Conservation (phyloP, 2,888 invertebrate species). For the Ganaspis brasiliensis region DNA sequence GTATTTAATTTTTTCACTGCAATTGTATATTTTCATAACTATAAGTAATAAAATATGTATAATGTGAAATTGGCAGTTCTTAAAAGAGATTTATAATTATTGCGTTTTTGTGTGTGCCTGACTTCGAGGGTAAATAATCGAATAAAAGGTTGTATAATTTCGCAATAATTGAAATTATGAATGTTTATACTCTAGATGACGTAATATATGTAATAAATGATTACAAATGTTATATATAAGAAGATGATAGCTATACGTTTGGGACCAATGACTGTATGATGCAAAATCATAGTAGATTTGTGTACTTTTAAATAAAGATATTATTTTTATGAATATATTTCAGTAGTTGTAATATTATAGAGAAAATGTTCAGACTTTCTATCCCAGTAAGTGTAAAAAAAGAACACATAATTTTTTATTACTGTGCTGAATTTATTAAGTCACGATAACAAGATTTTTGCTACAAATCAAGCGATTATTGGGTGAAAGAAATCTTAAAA, state of each 20-base stretch:
- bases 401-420: no score
- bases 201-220: conserved; percentile 72
- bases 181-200: conserved; percentile 75
- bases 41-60: conserved; percentile 18
- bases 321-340: conserved; percentile 58
- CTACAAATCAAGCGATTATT: no score
- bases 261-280: conserved; percentile 73
- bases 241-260: conserved; percentile 57
- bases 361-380: no score
- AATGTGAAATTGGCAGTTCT: conserved; percentile 46
- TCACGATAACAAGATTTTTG: no score
- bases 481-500: no score
- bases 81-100: conserved; percentile 46
- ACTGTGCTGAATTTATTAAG: no score
- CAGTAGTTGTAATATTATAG: no score
- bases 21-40: conserved; percentile 21
- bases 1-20: conserved; percentile 25
- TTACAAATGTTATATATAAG: conserved; percentile 72
- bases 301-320: conserved; percentile 64
- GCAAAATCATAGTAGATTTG: conserved; percentile 64
- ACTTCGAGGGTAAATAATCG: conserved; percentile 66
- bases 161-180: conserved; percentile 51
- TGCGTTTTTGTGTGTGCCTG: conserved; percentile 78
- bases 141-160: conserved; percentile 50
- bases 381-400: no score